Evolutionary conservation across 1,140 invertebrate genomes (phyloP), one percentile per base, ranked within the genome.

Genomic region (Zaprionus ghesquierei): DNA sequence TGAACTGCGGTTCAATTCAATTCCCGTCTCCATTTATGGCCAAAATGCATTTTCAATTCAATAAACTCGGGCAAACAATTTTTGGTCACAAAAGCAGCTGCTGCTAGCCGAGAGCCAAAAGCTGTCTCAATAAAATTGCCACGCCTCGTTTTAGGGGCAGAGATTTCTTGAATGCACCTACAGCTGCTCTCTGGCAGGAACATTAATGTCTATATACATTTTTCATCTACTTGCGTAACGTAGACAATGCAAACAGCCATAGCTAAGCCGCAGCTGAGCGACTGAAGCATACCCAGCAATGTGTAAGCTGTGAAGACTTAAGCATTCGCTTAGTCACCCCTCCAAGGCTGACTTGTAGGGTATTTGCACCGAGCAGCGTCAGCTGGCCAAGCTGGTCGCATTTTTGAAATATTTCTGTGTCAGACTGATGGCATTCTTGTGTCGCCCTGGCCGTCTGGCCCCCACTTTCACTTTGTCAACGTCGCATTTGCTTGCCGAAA

Each of bases 201-300:
- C 60, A 75, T 77, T 77, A 77, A 77, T 77, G 75, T 75, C 66
- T 75, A 58, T 77, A 75, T 77, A 77, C 66, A 77, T 77, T 77
- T 71, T 71, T 75, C 75, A 75, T 75, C 66, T 65, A 25, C 44
- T 31, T 31, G 50, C 15, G 33, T 33, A 33, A 59, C 35, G 71
- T 69, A 74, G 75, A 77, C 75, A 77, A 63, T 77, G 75, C 75
- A 77, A 77, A 77, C 60, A 60, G 51, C 25, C 31, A 20, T n/a
- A 25, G 18, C 13, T 6, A 1, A 27, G 13, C 4, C 23, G 27
- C 0, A 3, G 3, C n/a, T 1, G 2, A 20, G 3, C 41, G 18
- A 44, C 13, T 9, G 1, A 2, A 22, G 33, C 12, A 59, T 66
- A 66, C 62, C 33, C 46, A 53, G 15, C 13, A 44, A 13, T 8